These are phyloP conservation scores for Syngnathus floridae DNA, from an alignment of 2,113 vertebrate species.

Conservation along the genomic window DNA sequence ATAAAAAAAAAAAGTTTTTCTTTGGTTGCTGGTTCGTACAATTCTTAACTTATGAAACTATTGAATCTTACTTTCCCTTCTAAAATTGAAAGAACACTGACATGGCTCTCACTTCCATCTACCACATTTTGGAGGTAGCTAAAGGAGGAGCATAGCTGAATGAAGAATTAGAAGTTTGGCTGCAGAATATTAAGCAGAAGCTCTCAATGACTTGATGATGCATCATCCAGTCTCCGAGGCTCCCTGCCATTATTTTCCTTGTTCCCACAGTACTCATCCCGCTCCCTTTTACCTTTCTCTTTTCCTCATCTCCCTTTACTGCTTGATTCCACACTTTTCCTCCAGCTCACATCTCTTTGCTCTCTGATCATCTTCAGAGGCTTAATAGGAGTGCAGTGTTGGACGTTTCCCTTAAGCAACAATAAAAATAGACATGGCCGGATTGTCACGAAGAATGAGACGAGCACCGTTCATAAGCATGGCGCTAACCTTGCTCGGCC, in stretches of 20 bases:
- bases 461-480: slow-evolving; percentile 6
- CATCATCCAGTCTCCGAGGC: slow-evolving; percentile 23
- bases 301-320: not conserved
- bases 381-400: slow-evolving; percentile 32
- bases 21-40: not conserved
- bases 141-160: too few species aligned
- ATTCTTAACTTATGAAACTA: not conserved
- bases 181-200: slow-evolving; percentile 14
- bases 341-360: slow-evolving; percentile 1
- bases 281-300: slow-evolving; percentile 8
- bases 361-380: slow-evolving; percentile 45
- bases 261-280: not conserved
- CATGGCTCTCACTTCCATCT: not conserved
- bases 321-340: slow-evolving; percentile 7
- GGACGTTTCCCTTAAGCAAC: slow-evolving; percentile 18
- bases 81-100: not conserved
- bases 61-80: not conserved
- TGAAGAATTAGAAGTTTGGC: not conserved
- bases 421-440: slow-evolving; percentile 25
- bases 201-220: slow-evolving; percentile 28
- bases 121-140: too few species aligned
- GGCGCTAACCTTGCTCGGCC: slow-evolving; percentile 1
- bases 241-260: slow-evolving; percentile 7
- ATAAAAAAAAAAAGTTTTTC: not conserved
- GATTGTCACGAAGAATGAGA: slow-evolving; percentile 4